Percentiles rank a stretch among this genome's conserved stretches.
These are phyloP conservation scores for Pseudanteris insignis DNA, from an alignment of 2,888 invertebrate genomes.

Conservation along the genomic window DNA sequence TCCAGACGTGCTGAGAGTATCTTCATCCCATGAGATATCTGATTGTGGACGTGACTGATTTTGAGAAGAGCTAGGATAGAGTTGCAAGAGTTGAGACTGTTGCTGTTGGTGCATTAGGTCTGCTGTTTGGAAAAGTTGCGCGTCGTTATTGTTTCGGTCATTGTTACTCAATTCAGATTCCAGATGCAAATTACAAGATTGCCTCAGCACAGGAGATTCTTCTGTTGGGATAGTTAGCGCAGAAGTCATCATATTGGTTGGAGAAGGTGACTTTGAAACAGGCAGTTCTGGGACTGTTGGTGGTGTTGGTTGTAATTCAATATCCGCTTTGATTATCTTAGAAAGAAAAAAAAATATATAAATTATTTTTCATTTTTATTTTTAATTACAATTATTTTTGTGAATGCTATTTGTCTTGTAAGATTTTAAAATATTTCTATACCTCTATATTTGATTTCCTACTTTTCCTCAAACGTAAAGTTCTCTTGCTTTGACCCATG, in stretches of 20 bases:
- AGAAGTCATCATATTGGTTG: slow-evolving; percentile 48
- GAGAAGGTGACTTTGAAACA: slow-evolving; percentile 46
- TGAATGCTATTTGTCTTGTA: too few species aligned
- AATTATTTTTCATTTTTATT: too few species aligned
- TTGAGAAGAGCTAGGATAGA: slow-evolving; percentile 55
- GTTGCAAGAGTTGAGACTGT: slow-evolving; percentile 38
- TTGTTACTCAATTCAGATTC: slow-evolving; percentile 49
- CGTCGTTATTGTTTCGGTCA: slow-evolving; percentile 42
- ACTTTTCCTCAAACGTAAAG: slow-evolving; percentile 86
- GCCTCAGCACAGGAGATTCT: slow-evolving; percentile 53
- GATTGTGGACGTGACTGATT: slow-evolving; percentile 64
- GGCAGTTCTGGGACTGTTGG: slow-evolving; percentile 35
- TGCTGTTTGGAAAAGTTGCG: slow-evolving; percentile 4
- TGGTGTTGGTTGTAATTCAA: slow-evolving; percentile 45
- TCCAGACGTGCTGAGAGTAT: slow-evolving; percentile 84
- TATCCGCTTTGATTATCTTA: slow-evolving; percentile 47
- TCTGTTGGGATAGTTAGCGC: slow-evolving; percentile 54
- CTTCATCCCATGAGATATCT: slow-evolving; percentile 84
- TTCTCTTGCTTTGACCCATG: slow-evolving; percentile 93
- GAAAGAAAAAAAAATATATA: too few species aligned
- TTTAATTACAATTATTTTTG: too few species aligned
- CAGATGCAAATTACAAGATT: slow-evolving; percentile 51
- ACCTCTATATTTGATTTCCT: slow-evolving; percentile 78
- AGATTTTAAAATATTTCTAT: too few species aligned
- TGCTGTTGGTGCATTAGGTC: slow-evolving; percentile 39